phyloP scores from a whole-genome alignment of 2,113 vertebrate species.

The Paratilapia polleni region DNA sequence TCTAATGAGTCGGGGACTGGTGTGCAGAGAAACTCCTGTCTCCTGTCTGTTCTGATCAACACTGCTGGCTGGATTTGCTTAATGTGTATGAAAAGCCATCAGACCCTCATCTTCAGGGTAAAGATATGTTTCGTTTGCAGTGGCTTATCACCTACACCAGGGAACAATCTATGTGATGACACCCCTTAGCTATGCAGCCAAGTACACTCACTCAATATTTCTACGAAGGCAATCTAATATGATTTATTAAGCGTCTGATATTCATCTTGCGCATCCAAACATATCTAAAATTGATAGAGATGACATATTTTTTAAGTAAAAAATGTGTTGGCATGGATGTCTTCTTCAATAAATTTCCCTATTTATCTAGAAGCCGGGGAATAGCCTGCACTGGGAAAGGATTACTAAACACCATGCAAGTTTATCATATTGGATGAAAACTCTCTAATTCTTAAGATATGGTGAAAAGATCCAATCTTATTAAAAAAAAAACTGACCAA shows the following conservation, averaged over 20 bases:
- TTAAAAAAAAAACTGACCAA: background rate
- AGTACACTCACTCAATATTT: slow-evolving; percentile 7
- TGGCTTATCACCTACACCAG: slow-evolving; percentile 34
- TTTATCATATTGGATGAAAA: slow-evolving; percentile 20
- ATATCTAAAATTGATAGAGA: slow-evolving; percentile 17
- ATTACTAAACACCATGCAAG: background rate
- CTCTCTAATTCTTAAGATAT: background rate
- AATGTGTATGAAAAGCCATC: slow-evolving; percentile 44
- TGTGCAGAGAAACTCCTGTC: slow-evolving; percentile 18
- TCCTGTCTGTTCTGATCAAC: slow-evolving; percentile 52
- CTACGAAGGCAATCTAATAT: background rate
- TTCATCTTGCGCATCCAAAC: slow-evolving; percentile 16
- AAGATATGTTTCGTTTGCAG: slow-evolving; percentile 46
- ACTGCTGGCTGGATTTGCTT: slow-evolving; percentile 19
- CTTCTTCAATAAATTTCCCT: slow-evolving; percentile 3
- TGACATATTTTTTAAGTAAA: slow-evolving; percentile 1
- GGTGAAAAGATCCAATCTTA: background rate
- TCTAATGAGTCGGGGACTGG: slow-evolving; percentile 48
- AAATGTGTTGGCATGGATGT: background rate
- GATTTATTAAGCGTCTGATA: slow-evolving; percentile 46
- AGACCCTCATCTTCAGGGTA: slow-evolving; percentile 15
- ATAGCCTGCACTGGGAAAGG: slow-evolving; percentile 7
- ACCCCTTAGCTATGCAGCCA: background rate
- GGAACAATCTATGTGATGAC: slow-evolving; percentile 26
- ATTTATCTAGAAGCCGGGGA: slow-evolving; percentile 2